Evolutionary conservation across 2,113 vertebrate species (phyloP), one percentile per base, ranked within the genome.

Genomic region (Chaetodon auriga): DNA sequence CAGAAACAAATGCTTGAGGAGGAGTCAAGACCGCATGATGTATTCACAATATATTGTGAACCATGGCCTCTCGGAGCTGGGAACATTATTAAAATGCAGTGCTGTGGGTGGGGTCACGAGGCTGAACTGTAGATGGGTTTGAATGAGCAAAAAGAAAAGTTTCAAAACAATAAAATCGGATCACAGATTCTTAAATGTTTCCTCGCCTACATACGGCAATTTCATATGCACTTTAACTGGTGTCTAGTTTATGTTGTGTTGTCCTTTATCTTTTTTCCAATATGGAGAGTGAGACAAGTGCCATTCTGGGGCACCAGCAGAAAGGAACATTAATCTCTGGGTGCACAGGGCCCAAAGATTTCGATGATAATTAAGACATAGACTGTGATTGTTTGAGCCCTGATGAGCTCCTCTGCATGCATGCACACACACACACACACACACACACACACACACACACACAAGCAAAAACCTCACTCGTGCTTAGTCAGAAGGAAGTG

Each of bases 301-400:
- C 18, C 16, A 54, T 54, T 68, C 68, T 0, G 63, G 46, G 51
- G 72, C 8, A 6, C 18, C 30, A 14, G 8, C 18, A 48, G 18
- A 80, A 75, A 63, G 70, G 86, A 77, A 62, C 58, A 72, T 46
- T 70, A 87, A 90, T 85, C 68, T 69, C 68, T 49, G 60, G 55
- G 0, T 48, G 84, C 53, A 68, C 53, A 77, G 36, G 75, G 60
- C 86, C 77, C 57, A 73, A 43, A 62, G 82, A 23, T 66, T 82
- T 84, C 80, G 68, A 85, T 71, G 36, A 78, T 72, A 78, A 88
- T 85, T 80, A 85, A 70, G 61, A 87, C 53, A 15, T 63, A 1
- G 35, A 71, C 69, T 65, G 69, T 74, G 51, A 80, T 68, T 70
- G 71, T 55, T 41, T 30, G 21, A 85, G 69, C 48, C 51, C 49